A percentile compares a stretch with the other conserved stretches of the same genome.
These are phyloP conservation scores for Semnopithecus entellus DNA, from an alignment of 2,113 vertebrate genomes.

Conservation along the genomic window DNA sequence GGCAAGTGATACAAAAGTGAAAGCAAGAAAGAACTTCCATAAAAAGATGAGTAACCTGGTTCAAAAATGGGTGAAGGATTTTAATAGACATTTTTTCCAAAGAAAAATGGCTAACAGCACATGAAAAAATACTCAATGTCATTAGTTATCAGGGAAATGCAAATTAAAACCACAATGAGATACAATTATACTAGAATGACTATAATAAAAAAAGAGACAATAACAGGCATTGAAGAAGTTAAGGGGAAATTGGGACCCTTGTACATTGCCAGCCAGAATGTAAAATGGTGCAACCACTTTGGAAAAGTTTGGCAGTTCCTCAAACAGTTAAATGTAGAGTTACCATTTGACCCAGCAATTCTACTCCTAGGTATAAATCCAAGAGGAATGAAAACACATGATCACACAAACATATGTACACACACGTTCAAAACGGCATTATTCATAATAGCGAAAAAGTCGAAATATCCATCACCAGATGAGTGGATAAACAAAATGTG, in stretches of 20 bases:
- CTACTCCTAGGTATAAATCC: background rate
- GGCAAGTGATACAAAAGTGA: background rate
- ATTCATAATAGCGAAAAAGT: background rate
- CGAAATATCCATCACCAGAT: background rate
- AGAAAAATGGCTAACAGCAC: background rate
- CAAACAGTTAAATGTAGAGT: background rate
- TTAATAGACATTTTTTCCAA: background rate
- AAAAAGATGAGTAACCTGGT: background rate
- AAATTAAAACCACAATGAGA: background rate
- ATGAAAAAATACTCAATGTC: background rate
- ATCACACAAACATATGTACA: background rate
- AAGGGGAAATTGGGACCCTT: background rate
- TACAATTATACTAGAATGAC: background rate
- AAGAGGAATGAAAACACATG: background rate
- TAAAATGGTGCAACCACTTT: background rate
- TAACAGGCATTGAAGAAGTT: background rate
- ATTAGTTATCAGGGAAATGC: background rate
- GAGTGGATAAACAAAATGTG: background rate
- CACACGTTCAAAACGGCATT: background rate
- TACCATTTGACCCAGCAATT: background rate
- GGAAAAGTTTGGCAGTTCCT: background rate
- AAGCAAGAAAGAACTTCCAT: background rate
- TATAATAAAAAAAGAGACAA: background rate
- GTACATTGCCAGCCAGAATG: background rate
- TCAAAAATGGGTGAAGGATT: background rate